phyloP scores from a whole-genome alignment of 1,140 invertebrate species.

The Ips typographus region DNA sequence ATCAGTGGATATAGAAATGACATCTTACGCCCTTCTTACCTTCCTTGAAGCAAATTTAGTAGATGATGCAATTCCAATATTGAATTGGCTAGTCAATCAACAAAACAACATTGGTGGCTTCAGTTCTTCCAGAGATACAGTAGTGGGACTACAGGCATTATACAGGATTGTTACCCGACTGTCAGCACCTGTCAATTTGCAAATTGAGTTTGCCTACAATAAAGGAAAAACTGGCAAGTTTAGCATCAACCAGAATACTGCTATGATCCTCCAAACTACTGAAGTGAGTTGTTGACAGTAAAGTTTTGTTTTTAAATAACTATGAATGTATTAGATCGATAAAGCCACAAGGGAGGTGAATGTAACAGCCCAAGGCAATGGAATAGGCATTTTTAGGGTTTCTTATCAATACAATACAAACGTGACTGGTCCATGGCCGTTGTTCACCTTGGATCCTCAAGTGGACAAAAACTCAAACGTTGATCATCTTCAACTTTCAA shows the following conservation, averaged over 20 bases:
- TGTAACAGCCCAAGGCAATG: slow-evolving; percentile 71
- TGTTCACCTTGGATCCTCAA: slow-evolving; percentile 86
- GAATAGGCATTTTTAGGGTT: slow-evolving; percentile 82
- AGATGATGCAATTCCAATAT: slow-evolving; percentile 58
- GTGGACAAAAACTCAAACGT: slow-evolving; percentile 82
- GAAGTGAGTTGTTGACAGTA: slow-evolving; percentile 41
- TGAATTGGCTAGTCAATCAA: slow-evolving; percentile 73
- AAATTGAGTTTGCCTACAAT: slow-evolving; percentile 49
- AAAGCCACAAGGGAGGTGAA: slow-evolving; percentile 47
- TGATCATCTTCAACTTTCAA: slow-evolving; percentile 81
- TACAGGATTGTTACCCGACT: slow-evolving; percentile 58
- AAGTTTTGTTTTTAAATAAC: background rate
- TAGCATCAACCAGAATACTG: slow-evolving; percentile 51
- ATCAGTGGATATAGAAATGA: slow-evolving; percentile 75
- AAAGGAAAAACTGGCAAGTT: slow-evolving; percentile 44
- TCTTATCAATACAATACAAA: slow-evolving; percentile 84
- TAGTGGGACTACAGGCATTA: slow-evolving; percentile 66
- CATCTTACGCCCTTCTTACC: slow-evolving; percentile 71
- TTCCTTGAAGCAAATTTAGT: slow-evolving; percentile 61
- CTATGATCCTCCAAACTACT: slow-evolving; percentile 54
- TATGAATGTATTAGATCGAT: slow-evolving; percentile 34
- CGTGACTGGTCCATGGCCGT: slow-evolving; percentile 85
- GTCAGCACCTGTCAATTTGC: slow-evolving; percentile 43
- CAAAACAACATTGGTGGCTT: slow-evolving; percentile 78
- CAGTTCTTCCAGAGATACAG: slow-evolving; percentile 70